A percentile compares a stretch with the other conserved stretches of the same genome.
Conservation (phyloP, 2,888 invertebrate genomes). For the Pristionchus entomophagus region DNA sequence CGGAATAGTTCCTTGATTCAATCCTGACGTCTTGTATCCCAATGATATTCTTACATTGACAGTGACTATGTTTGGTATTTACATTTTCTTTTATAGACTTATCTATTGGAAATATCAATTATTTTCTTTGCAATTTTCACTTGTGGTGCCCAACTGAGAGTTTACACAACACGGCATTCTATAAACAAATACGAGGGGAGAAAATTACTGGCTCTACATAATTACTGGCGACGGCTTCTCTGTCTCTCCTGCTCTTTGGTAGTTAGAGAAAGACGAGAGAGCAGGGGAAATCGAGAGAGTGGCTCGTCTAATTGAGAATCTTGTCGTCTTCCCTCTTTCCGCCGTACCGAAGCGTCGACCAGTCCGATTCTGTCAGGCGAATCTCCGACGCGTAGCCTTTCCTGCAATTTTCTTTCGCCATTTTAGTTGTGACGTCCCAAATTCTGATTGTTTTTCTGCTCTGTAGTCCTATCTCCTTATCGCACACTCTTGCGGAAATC, state of each 20-base stretch:
- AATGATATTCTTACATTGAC: too few species aligned
- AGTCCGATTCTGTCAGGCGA: not conserved
- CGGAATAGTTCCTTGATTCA: too few species aligned
- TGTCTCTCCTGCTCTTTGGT: not conserved
- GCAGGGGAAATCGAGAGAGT: not conserved
- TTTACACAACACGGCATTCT: not conserved
- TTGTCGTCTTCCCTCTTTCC: not conserved
- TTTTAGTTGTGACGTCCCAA: too few species aligned
- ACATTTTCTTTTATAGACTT: too few species aligned
- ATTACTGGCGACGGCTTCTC: constrained; percentile 8
- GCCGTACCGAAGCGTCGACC: constrained; percentile 32
- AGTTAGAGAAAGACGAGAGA: not conserved
- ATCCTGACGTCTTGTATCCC: too few species aligned
- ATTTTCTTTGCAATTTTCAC: too few species aligned
- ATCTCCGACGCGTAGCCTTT: not conserved
- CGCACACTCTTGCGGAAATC: too few species aligned
- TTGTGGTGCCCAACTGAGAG: too few species aligned
- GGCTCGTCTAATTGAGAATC: not conserved
- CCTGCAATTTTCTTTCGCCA: not conserved
- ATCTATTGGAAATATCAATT: too few species aligned
- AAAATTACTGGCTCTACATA: not conserved
- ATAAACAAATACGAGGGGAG: not conserved
- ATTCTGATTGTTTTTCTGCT: too few species aligned
- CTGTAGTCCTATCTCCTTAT: too few species aligned
- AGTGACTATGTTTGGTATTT: too few species aligned